Percentiles rank a stretch among this genome's conserved stretches.
Evolutionary conservation across 2,888 invertebrate genomes (phyloP).

Genomic region (Psylliodes chrysocephalus): DNA sequence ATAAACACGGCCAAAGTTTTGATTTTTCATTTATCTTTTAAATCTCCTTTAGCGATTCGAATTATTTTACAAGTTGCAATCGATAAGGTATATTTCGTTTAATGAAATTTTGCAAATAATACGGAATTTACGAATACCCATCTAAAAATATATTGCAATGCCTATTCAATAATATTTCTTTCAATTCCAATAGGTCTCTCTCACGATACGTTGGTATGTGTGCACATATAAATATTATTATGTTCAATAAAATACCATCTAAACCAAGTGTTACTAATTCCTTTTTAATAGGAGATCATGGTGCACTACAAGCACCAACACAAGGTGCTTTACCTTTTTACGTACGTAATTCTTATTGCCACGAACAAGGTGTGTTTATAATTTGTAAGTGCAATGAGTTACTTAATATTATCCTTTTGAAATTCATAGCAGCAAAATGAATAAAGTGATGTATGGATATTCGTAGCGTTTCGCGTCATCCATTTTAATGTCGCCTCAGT

Average conservation of each 20-base stretch:
- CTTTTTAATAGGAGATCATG: background rate
- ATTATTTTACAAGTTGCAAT: too few species aligned
- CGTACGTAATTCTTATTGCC: background rate
- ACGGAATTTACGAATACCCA: too few species aligned
- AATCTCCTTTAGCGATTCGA: too few species aligned
- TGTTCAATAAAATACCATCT: background rate
- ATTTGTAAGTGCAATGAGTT: background rate
- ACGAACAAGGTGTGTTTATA: slow-evolving; percentile 1
- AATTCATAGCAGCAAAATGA: background rate
- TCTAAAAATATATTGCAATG: too few species aligned
- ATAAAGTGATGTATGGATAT: background rate
- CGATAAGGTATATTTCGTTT: too few species aligned
- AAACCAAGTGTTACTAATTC: background rate
- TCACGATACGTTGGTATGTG: background rate
- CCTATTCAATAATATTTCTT: too few species aligned
- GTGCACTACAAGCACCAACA: too few species aligned
- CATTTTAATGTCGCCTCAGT: background rate
- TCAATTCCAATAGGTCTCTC: background rate
- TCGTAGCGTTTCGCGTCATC: background rate
- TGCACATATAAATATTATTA: background rate
- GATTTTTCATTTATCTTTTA: too few species aligned
- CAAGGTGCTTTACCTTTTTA: background rate
- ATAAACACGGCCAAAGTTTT: too few species aligned
- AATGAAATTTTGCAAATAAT: too few species aligned
- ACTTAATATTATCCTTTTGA: background rate